Base-by-base conservation (phyloP, 2,797 vertebrate genomes). In the Sparus aurata region DNA sequence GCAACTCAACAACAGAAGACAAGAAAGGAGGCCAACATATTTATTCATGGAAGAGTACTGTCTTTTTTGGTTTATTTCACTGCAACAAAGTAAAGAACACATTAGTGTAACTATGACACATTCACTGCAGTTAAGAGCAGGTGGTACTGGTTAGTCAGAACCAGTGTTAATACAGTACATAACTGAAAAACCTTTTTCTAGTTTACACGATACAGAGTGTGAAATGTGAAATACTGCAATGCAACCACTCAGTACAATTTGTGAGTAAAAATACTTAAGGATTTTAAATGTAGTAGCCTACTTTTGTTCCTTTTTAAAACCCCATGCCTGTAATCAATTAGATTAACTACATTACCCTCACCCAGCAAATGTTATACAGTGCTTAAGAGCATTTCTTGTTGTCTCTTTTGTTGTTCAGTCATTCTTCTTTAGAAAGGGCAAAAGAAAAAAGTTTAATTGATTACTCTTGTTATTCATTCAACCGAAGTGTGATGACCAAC, bases 51-150 rank as follows among this genome's bases (percentile, higher is more conserved):
- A 53, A 61, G 11, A 53, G 57, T 12, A 43, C 0, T 11, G 3
- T 20, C 3, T 59, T 67, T 58, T 57, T 53, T 73, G 73, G 22
- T 83, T 80, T 17, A 61, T 66, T 84, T 73, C 34, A 84, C 30
- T 50, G 10, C 69, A 79, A 58, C 16, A 68, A 69, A 25, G 41
- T 52, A 34, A 8, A 34, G 1, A 60, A 68, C 34, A 66, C 16
- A 45, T 1, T 0, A 12, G 23, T 43, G 9, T 1, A 47, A 41
- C 15, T 53, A 23, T 65, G 17, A 58, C 11, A 47, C 12, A 64
- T 38, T 63, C 17, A 16, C 43, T 68, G 1, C 0, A 15, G 1
- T n/a, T 22, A 15, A 60, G 69, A 71, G 63, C 62, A 10, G 7
- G 57, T 57, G 43, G n/a, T 15, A 12, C 18, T 75, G 8, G 43